Percentiles rank a stretch among this genome's conserved stretches.
phyloP scores from a whole-genome alignment of 2,888 invertebrate genomes.

The Clusia tigrina region DNA sequence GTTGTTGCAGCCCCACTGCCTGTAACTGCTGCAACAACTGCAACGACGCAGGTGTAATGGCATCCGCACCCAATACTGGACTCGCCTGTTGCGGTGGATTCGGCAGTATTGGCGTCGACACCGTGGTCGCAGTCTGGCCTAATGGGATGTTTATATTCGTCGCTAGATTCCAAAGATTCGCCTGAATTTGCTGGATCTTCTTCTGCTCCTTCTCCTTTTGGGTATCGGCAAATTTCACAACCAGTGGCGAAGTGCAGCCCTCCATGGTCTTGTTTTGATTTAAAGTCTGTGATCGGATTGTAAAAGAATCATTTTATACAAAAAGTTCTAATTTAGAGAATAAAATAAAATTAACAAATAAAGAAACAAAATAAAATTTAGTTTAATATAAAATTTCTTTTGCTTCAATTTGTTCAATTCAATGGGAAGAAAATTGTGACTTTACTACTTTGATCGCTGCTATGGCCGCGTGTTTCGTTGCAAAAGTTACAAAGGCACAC shows the following conservation, averaged over 20 bases:
- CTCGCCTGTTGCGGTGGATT: slow-evolving; percentile 64
- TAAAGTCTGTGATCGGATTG: slow-evolving; percentile 73
- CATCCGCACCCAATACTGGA: slow-evolving; percentile 65
- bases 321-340: too few species aligned
- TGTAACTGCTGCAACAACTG: slow-evolving; percentile 74
- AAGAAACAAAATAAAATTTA: too few species aligned
- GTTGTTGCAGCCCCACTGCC: slow-evolving; percentile 72
- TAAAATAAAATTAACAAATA: too few species aligned
- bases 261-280: slow-evolving; percentile 99
- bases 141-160: slow-evolving; percentile 67
- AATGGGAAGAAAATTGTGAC: too few species aligned
- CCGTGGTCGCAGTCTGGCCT: slow-evolving; percentile 66
- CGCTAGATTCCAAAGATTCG: slow-evolving; percentile 88
- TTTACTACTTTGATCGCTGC: slow-evolving; percentile 88
- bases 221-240: slow-evolving; percentile 99
- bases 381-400: too few species aligned
- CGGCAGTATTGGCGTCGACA: slow-evolving; percentile 66
- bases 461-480: slow-evolving; percentile 95
- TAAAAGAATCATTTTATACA: too few species aligned
- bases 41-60: slow-evolving; percentile 71
- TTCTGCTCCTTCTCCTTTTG: slow-evolving; percentile 99
- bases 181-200: slow-evolving; percentile 92
- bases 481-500: slow-evolving; percentile 99
- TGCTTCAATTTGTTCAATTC: too few species aligned
- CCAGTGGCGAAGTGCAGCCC: slow-evolving; percentile 97